Evolutionary conservation across 2,888 invertebrate genomes (phyloP), one percentile per base, ranked within the genome.

Genomic region (Mesorhabditis sp.): DNA sequence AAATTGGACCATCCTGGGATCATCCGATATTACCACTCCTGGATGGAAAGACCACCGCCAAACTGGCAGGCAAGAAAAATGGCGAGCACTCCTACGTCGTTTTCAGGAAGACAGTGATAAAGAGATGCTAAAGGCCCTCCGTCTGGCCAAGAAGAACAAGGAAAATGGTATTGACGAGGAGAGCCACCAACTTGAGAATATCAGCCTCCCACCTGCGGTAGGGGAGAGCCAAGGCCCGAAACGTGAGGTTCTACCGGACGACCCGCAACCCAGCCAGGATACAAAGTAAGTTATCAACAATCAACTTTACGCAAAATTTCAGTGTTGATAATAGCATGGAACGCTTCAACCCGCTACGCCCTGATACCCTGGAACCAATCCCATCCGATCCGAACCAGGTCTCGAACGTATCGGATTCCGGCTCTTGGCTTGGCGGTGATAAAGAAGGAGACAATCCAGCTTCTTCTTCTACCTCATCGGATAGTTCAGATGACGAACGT

Each of bases 1-100:
- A 93, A 93, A 87, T 88, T 97, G 70, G 95, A 97, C 76, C 96
- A 98, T 88, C 91, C 91, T 64, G 92, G 95, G 86, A 97, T 98
- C 79, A 96, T 97, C 67, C 90, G 97, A 2, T 98, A 95, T 87
- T 93, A 92, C 87, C 92, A 94, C 88, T 92, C 95, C 0, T 98
- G 97, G 97, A 89, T 94, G 0, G 96, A 97, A 87, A 90, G 91
- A 71, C 95, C 96, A 6, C 95, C 96, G 4, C 88, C 90, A 6
- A 91, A 91, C 5, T 95, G 95, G 94, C 92, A 93, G 86, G 91
- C 92, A 82, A 41, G 58, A 44, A 43, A 15, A n/a, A 28, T 4
- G 28, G 4, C n/a, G 28, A 45, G 28, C n/a, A 58, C 13, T 41
- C 43, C 13, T 58, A 10, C 10, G 13, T 7, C 2, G 13, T 62